A percentile compares a stretch with the other conserved stretches of the same genome.
These are phyloP conservation scores for Pipistrellus nathusii DNA, from an alignment of 2,797 vertebrate species.

Conservation along the genomic window DNA sequence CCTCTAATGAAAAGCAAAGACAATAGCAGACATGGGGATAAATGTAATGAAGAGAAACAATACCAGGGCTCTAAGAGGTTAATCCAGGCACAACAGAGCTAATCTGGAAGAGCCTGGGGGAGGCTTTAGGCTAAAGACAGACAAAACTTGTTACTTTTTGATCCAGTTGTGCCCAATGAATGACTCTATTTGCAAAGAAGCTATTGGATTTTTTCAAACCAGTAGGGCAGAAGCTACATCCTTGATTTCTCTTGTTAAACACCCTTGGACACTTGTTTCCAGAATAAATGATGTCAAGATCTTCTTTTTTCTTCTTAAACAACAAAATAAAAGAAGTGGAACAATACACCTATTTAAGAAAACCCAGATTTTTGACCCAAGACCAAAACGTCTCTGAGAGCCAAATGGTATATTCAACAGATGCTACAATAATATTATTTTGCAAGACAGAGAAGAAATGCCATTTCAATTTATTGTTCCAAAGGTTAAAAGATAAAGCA, in stretches of 20 bases:
- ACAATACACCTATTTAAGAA: conserved; percentile 82
- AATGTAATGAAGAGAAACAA: conserved; percentile 89
- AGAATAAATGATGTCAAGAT: conserved; percentile 83
- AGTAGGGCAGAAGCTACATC: conserved; percentile 85
- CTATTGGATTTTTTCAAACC: conserved; percentile 86
- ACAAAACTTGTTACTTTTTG: conserved; percentile 88
- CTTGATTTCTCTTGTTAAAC: conserved; percentile 84
- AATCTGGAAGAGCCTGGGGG: conserved; percentile 85
- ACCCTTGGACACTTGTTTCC: conserved; percentile 81
- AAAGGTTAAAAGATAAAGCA: conserved; percentile 49
- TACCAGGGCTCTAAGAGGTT: conserved; percentile 83
- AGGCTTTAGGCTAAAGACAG: conserved; percentile 84
- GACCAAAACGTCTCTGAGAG: conserved; percentile 76
- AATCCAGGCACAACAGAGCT: conserved; percentile 88
- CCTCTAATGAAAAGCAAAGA: conserved; percentile 84
- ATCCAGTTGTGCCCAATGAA: conserved; percentile 86
- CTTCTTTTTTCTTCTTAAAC: conserved; percentile 83
- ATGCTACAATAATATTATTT: background rate
- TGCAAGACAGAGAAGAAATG: background rate
- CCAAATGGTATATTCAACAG: conserved; percentile 38
- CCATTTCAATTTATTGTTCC: conserved; percentile 31
- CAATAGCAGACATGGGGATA: conserved; percentile 87
- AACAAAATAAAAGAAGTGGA: conserved; percentile 74
- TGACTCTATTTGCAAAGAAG: conserved; percentile 88
- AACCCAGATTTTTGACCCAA: conserved; percentile 75